A percentile compares a stretch with the other conserved stretches of the same genome.
phyloP scores from a whole-genome alignment of 2,113 vertebrate genomes.

The Pionites leucogaster region DNA sequence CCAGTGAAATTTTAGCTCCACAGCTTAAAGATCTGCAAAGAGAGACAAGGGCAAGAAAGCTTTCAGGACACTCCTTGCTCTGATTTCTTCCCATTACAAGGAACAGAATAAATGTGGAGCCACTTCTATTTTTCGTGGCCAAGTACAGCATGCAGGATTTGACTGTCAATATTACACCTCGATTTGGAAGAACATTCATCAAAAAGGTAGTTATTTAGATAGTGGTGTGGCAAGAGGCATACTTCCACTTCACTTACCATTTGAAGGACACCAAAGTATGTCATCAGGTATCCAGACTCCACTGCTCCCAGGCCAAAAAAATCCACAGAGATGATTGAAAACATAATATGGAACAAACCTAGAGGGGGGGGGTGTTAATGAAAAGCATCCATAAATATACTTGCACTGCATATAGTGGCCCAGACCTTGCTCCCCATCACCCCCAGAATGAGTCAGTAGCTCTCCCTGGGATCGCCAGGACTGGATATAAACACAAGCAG shows the following conservation, averaged over 20 bases:
- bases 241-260: conserved; percentile 81
- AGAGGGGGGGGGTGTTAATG: not conserved
- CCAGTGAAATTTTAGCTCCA: not conserved
- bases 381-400: not conserved
- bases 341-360: conserved; percentile 95
- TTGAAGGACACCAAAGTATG: conserved; percentile 87
- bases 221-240: not conserved
- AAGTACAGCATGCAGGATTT: not conserved
- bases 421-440: not conserved
- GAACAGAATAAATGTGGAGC: not conserved
- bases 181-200: not conserved
- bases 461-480: not conserved
- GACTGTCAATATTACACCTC: not conserved
- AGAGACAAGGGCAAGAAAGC: not conserved
- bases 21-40: not conserved
- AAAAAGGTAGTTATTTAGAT: not conserved
- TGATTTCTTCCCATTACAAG: not conserved
- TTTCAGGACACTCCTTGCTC: not conserved
- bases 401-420: not conserved
- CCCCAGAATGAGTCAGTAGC: not conserved
- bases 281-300: conserved; percentile 88
- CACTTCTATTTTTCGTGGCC: not conserved
- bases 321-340: conserved; percentile 89
- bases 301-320: conserved; percentile 86
- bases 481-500: conserved; percentile 11